These are phyloP conservation scores for Dasypolia templi DNA, from an alignment of 2,888 invertebrate species.

Conservation along the genomic window DNA sequence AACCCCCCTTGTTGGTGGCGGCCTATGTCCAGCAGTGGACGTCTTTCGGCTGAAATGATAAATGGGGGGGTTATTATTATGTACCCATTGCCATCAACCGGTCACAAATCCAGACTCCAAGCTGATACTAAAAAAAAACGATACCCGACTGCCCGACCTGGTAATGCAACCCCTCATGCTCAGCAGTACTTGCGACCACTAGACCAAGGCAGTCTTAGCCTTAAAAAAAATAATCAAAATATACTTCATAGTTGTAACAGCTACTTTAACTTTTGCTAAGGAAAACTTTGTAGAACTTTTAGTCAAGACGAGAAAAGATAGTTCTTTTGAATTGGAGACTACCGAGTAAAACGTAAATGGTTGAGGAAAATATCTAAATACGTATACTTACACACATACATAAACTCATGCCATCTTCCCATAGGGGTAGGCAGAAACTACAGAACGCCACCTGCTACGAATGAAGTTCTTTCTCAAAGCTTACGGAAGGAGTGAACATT, in stretches of 20 bases:
- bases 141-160: too few relatives aligned
- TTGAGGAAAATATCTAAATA: constrained; percentile 1
- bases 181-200: neutral
- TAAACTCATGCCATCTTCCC: too few relatives aligned
- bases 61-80: too few relatives aligned
- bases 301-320: constrained; percentile 2
- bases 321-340: constrained; percentile 4
- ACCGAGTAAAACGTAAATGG: neutral
- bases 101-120: neutral
- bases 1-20: too few relatives aligned
- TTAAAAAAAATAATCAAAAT: neutral
- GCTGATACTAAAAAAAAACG: too few relatives aligned
- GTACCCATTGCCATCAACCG: neutral
- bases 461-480: too few relatives aligned
- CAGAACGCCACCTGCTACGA: too few relatives aligned
- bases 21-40: too few relatives aligned
- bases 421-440: too few relatives aligned
- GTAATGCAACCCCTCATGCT: neutral
- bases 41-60: too few relatives aligned
- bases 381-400: too few relatives aligned
- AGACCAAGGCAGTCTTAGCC: neutral
- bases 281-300: neutral
- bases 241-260: neutral
- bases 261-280: neutral
- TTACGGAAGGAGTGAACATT: too few relatives aligned